Evolutionary conservation across 2,888 invertebrate species (phyloP).

Genomic region (Aphodius granarius): DNA sequence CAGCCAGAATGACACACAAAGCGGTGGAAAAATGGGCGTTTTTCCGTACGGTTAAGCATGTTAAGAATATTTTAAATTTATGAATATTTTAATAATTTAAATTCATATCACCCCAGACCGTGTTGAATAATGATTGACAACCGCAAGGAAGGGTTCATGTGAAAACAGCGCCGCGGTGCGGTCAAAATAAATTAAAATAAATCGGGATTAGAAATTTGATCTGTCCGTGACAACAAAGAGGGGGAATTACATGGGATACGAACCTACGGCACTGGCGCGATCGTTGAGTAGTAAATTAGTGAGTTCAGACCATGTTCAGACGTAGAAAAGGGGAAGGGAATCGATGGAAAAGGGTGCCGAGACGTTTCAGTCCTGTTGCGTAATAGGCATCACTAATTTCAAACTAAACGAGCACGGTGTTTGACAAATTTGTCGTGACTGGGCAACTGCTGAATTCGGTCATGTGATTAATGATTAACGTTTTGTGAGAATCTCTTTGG

Average conservation of each 20-base stretch:
- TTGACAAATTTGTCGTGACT: slow-evolving; percentile 10
- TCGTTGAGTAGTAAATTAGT: not conserved
- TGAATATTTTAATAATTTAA: not conserved
- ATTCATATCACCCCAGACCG: not conserved
- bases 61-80: not conserved
- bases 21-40: not conserved
- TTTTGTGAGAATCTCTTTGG: not conserved
- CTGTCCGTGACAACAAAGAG: not conserved
- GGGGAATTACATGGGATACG: not conserved
- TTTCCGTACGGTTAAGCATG: not conserved
- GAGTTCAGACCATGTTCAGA: not conserved
- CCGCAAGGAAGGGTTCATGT: not conserved
- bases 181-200: slow-evolving; percentile 19
- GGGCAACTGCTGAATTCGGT: not conserved
- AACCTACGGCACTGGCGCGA: not conserved
- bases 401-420: slow-evolving; percentile 2
- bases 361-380: not conserved
- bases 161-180: slow-evolving; percentile 1
- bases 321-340: not conserved
- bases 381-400: not conserved
- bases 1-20: not conserved
- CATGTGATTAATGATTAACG: not conserved
- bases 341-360: not conserved
- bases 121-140: not conserved
- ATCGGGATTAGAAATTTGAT: not conserved